phyloP scores from a whole-genome alignment of 1,140 invertebrate genomes.

The Teleopsis dalmanni region DNA sequence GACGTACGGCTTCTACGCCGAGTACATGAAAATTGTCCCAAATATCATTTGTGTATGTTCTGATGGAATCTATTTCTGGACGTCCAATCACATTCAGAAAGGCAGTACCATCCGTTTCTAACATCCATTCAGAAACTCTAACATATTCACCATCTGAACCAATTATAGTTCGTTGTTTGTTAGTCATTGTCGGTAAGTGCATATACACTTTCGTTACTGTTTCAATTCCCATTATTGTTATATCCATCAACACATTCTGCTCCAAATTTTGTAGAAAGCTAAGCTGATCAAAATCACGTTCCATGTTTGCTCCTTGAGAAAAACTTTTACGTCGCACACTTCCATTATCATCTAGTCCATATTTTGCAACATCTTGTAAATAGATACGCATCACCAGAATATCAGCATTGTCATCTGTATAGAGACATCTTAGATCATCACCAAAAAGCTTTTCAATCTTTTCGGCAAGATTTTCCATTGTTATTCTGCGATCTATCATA shows the following conservation, averaged over 20 bases:
- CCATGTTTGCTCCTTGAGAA: no score
- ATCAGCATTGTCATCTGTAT: conserved; percentile 99
- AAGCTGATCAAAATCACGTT: no score
- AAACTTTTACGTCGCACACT: no score
- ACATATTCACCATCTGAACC: conserved; percentile 96
- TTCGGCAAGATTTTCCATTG: conserved; percentile 98
- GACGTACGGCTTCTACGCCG: conserved; percentile 96
- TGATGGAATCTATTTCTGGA: conserved; percentile 86
- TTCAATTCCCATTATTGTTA: conserved; percentile 88
- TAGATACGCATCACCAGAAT: conserved; percentile 93
- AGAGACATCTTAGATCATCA: conserved; percentile 96
- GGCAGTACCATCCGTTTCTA: conserved; percentile 97
- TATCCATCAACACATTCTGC: conserved; percentile 94
- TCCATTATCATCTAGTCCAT: no score
- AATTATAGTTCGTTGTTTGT: conserved; percentile 92
- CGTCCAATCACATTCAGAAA: conserved; percentile 94
- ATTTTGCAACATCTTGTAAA: no score
- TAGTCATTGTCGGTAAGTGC: conserved; percentile 94
- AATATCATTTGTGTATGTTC: conserved; percentile 97
- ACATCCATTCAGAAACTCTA: conserved; percentile 91
- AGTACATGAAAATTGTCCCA: conserved; percentile 95
- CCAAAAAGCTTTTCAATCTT: conserved; percentile 97
- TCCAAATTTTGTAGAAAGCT: no score
- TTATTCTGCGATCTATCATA: conserved; percentile 98
- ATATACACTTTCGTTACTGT: conserved; percentile 92